A percentile compares a stretch with the other conserved stretches of the same genome.
These are phyloP conservation scores for Eumacrocentrus americanus DNA, from an alignment of 2,888 invertebrate species.

Conservation along the genomic window DNA sequence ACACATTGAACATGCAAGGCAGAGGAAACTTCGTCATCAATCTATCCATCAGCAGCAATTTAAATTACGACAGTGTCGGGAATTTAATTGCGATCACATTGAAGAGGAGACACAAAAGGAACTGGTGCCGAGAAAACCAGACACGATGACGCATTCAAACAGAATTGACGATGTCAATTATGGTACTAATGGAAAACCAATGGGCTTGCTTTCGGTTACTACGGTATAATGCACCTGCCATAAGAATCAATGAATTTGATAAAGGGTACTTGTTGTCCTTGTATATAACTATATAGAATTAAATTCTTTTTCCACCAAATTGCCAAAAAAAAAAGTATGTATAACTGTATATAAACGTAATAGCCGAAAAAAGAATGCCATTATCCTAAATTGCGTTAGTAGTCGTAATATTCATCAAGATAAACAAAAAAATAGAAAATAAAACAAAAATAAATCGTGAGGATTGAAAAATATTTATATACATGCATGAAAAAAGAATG, in stretches of 20 bases:
- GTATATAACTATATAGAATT: conserved; percentile 29
- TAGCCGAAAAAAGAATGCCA: conserved; percentile 32
- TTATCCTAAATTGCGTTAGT: conserved; percentile 9
- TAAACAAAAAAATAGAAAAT: conserved; percentile 23
- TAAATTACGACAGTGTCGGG: conserved; percentile 30
- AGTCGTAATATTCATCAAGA: conserved; percentile 32
- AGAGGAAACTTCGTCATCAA: conserved; percentile 67
- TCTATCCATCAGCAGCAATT: conserved; percentile 46
- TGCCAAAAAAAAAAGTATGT: conserved; percentile 24
- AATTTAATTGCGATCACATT: conserved; percentile 17
- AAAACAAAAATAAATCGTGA: conserved; percentile 15
- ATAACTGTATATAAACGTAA: conserved; percentile 50
- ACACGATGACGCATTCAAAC: conserved; percentile 14
- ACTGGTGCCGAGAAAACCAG: conserved; percentile 16
- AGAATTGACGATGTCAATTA: conserved; percentile 26
- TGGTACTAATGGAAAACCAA: conserved; percentile 61
- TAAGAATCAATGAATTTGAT: neutral
- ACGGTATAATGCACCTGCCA: conserved; percentile 60
- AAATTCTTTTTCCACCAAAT: conserved; percentile 17
- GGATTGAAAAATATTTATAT: conserved; percentile 19
- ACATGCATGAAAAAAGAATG: conserved; percentile 19
- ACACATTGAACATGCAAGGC: conserved; percentile 74
- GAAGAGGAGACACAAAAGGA: conserved; percentile 13
- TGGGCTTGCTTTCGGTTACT: conserved; percentile 66
- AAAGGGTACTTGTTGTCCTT: neutral